phyloP scores from a whole-genome alignment of 2,797 vertebrate genomes.

The Characodon lateralis region DNA sequence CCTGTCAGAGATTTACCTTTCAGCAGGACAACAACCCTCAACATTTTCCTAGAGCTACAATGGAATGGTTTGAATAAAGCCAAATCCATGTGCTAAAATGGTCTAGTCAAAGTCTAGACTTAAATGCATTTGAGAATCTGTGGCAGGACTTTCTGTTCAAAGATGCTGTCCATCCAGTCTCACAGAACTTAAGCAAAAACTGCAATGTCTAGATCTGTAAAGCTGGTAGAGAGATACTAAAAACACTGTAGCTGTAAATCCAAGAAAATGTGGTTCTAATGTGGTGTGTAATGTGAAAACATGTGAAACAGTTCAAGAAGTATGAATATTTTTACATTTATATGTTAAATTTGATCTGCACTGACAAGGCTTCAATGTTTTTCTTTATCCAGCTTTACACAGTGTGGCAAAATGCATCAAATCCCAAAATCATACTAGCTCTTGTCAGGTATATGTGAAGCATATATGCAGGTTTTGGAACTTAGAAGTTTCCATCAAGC shows the following conservation, averaged over 20 bases:
- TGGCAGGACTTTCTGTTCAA: not conserved
- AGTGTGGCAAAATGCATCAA: constrained; percentile 19
- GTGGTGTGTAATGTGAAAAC: not conserved
- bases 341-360: constrained; percentile 20
- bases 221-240: not conserved
- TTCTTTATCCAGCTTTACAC: constrained; percentile 16
- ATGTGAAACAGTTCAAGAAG: not conserved
- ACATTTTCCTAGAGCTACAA: not conserved
- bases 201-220: not conserved
- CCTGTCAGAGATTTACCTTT: not conserved
- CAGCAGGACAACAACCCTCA: not conserved
- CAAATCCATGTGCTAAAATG: not conserved
- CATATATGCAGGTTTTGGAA: constrained; percentile 5
- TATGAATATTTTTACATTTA: not conserved
- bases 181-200: not conserved
- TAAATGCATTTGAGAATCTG: not conserved
- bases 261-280: too few species aligned
- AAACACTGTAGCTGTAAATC: not conserved
- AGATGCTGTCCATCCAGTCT: not conserved
- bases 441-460: constrained; percentile 5
- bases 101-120: not conserved
- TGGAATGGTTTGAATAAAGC: not conserved
- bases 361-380: constrained; percentile 15
- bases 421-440: constrained; percentile 10
- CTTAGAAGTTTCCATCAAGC: constrained; percentile 8